These are phyloP conservation scores for Spodoptera littoralis DNA, from an alignment of 2,888 invertebrate genomes.

Conservation along the genomic window DNA sequence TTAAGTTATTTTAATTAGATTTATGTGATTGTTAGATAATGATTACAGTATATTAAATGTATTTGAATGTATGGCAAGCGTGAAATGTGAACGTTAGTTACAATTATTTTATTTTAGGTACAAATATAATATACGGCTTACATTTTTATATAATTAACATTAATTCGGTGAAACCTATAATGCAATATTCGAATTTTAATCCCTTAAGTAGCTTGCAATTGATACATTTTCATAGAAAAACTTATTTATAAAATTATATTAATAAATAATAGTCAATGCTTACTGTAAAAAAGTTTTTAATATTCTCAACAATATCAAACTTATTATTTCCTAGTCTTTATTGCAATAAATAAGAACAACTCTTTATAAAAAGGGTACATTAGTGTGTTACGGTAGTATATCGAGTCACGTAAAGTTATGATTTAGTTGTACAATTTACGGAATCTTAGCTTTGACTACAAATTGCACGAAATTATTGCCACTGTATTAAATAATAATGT, in stretches of 20 bases:
- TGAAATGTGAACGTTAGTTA: slow-evolving; percentile 27
- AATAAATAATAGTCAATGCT: slow-evolving; percentile 1
- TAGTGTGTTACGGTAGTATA: too few relatives aligned
- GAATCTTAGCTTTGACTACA: slow-evolving; percentile 5
- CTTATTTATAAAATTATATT: slow-evolving; percentile 6
- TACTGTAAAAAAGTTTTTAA: slow-evolving; percentile 5
- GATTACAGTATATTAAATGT: slow-evolving; percentile 38
- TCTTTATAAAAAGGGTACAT: too few relatives aligned
- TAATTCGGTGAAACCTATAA: slow-evolving; percentile 15
- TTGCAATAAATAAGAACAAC: too few relatives aligned
- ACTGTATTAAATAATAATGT: slow-evolving; percentile 4
- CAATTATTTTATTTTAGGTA: slow-evolving; percentile 49
- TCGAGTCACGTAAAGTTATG: too few relatives aligned
- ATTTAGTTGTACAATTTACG: background rate
- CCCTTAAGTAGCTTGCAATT: slow-evolving; percentile 11
- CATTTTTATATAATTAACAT: slow-evolving; percentile 28
- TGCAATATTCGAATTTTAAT: slow-evolving; percentile 4
- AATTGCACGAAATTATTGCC: slow-evolving; percentile 12
- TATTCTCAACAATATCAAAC: too few relatives aligned
- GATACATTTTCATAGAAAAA: slow-evolving; percentile 12
- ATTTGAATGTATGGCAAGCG: slow-evolving; percentile 41
- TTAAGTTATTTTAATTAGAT: slow-evolving; percentile 55
- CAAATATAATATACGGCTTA: slow-evolving; percentile 53
- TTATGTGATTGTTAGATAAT: slow-evolving; percentile 23
- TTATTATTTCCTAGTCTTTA: too few relatives aligned